phyloP scores from a whole-genome alignment of 2,888 invertebrate species.

The Bugulina stolonifera region DNA sequence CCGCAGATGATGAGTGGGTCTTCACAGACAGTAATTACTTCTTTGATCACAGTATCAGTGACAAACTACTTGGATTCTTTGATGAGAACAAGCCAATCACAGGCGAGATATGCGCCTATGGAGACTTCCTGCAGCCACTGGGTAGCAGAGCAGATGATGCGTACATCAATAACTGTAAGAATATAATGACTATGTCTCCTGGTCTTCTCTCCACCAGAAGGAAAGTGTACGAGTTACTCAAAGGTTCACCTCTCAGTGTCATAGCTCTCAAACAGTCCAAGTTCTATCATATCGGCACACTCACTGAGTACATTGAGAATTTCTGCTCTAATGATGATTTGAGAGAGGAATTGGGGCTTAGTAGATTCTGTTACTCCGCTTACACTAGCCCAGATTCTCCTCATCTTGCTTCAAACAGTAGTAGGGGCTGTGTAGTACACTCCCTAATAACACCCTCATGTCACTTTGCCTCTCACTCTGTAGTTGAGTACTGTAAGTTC shows the following conservation, averaged over 20 bases:
- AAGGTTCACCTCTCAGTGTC: conserved; percentile 41
- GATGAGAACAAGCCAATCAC: conserved; percentile 39
- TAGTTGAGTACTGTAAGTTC: conserved; percentile 53
- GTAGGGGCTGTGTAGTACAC: conserved; percentile 44
- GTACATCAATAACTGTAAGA: conserved; percentile 43
- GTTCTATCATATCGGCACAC: conserved; percentile 56
- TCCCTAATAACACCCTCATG: conserved; percentile 36
- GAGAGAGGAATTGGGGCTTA: conserved; percentile 37
- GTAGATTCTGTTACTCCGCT: conserved; percentile 37
- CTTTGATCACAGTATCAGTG: conserved; percentile 49
- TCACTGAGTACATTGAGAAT: conserved; percentile 46
- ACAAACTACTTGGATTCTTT: conserved; percentile 46
- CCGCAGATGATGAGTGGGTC: conserved; percentile 35
- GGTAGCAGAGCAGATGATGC: conserved; percentile 42
- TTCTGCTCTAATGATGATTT: conserved; percentile 40
- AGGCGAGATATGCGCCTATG: conserved; percentile 56
- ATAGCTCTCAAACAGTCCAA: conserved; percentile 49
- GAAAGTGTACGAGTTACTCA: conserved; percentile 42
- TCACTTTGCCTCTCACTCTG: conserved; percentile 33
- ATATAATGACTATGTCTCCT: conserved; percentile 39
- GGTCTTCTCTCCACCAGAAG: conserved; percentile 39
- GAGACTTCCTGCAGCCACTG: conserved; percentile 54
- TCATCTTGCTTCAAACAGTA: conserved; percentile 4
- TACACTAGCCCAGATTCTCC: background rate
- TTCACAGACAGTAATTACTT: conserved; percentile 56